These are phyloP conservation scores for Chrysolina oricalcia DNA, from an alignment of 2,888 invertebrate species.

Conservation along the genomic window DNA sequence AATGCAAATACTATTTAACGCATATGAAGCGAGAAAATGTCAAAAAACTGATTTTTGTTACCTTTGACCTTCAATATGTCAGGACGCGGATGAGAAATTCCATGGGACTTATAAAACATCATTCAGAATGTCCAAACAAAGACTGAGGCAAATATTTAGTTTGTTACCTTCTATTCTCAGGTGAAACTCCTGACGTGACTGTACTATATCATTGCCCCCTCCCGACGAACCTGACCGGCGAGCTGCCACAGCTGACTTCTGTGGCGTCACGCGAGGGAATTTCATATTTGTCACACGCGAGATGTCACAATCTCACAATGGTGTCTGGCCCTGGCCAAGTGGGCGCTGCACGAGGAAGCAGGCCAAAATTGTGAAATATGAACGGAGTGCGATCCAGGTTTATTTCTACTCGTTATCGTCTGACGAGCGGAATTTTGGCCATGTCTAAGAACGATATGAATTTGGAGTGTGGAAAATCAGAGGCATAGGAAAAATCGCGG, in stretches of 20 bases:
- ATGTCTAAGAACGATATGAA: neutral
- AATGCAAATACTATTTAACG: no score
- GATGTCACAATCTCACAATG: conserved; percentile 1
- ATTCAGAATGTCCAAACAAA: no score
- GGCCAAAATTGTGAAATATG: conserved; percentile 5
- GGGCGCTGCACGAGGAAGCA: neutral
- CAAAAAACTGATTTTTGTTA: no score
- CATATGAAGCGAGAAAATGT: no score
- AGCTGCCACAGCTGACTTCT: conserved; percentile 48
- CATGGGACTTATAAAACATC: no score
- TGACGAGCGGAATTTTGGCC: neutral
- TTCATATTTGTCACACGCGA: neutral
- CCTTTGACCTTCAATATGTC: no score
- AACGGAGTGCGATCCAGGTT: neutral
- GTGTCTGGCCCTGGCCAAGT: conserved; percentile 19
- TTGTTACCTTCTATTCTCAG: no score
- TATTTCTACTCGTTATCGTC: conserved; percentile 11
- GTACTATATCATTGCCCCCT: conserved; percentile 45
- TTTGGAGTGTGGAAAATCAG: no score
- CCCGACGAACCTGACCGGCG: conserved; percentile 26
- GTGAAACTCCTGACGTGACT: no score
- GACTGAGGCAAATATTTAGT: no score
- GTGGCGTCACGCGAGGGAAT: conserved; percentile 36
- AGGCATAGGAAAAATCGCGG: no score
- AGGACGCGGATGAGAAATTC: no score